These are phyloP conservation scores for Cacoxenus indagator DNA, from an alignment of 2,888 invertebrate species.

Conservation along the genomic window DNA sequence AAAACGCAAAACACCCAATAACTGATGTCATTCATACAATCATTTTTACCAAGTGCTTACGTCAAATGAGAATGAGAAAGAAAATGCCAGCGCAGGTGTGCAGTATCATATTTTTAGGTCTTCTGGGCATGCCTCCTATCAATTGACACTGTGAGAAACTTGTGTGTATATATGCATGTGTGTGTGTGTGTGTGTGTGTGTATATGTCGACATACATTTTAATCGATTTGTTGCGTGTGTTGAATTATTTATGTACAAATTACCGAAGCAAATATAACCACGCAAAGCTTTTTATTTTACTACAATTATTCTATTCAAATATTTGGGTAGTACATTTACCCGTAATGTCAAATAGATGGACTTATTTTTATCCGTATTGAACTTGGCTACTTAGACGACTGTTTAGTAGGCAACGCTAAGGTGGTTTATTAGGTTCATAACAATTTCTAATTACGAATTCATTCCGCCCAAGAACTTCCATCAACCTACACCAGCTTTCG, in stretches of 20 bases:
- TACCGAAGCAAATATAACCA: constrained; percentile 31
- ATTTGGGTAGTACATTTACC: not conserved
- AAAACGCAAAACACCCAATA: too few relatives aligned
- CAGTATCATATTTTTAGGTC: constrained; percentile 11
- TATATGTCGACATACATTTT: constrained; percentile 34
- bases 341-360: too few relatives aligned
- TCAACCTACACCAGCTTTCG: too few relatives aligned
- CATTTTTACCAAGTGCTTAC: not conserved
- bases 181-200: not conserved
- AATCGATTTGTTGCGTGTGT: constrained; percentile 60
- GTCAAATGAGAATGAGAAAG: not conserved
- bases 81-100: constrained; percentile 33
- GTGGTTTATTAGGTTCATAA: too few relatives aligned
- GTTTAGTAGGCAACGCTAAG: too few relatives aligned
- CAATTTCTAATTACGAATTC: too few relatives aligned
- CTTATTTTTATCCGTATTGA: too few relatives aligned
- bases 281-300: not conserved
- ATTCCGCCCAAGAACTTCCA: too few relatives aligned
- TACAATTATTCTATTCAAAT: not conserved
- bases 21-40: too few relatives aligned
- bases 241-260: constrained; percentile 48
- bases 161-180: not conserved
- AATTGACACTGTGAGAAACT: not conserved
- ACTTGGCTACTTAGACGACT: too few relatives aligned
- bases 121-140: not conserved